Base-by-base conservation (phyloP, 2,888 invertebrate species). In the Hemithea aestivaria region DNA sequence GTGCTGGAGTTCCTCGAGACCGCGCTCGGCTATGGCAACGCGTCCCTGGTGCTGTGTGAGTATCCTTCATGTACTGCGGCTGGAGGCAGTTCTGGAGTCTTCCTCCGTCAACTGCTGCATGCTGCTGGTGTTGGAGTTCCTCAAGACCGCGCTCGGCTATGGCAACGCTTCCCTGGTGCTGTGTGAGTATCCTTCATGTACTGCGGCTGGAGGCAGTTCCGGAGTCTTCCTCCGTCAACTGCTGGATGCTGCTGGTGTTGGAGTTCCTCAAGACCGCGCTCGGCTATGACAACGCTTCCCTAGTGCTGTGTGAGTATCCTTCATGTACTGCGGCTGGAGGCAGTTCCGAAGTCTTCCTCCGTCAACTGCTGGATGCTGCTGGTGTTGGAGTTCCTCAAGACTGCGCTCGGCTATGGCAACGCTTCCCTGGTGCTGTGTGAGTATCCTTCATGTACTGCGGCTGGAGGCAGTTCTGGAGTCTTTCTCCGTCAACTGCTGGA, bases 1-100 rank as follows among this genome's bases (percentile, higher is more conserved):
- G 62, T 88, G 9, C 88, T 94, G 27, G 94, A 94, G 74, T 92
- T 94, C 56, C 63, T 94, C n/a, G 94, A 94, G 63, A 91, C 93
- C 0, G 82, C 90, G 6, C 84, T 91, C 10, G 91, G 92, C 0
- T 87, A 87, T 48, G 85, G 85, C 5, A 87, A 84, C 42, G 83
- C 87, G 1, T 84, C 85, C 7, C 67, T 87, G 70, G 80, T 87
- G 7, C 56, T 87, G 3, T 81, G 85, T 87, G 29, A 74, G 84
- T 73, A 29, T 16, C 0, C 28, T n/a, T n/a, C n/a, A n/a, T n/a
- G n/a, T n/a, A n/a, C n/a, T n/a, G n/a, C n/a, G 90, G 4, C 54
- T 91, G 25, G 83, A 89, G 26, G 94, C 94, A 2, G 66, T 93
- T 29, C 68, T 90, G 12, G 90, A 93, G 61, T 91, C 93, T 0